A percentile compares a stretch with the other conserved stretches of the same genome.
Evolutionary conservation across 1,140 invertebrate species (phyloP).

Genomic region (Probaryconus sp.): DNA sequence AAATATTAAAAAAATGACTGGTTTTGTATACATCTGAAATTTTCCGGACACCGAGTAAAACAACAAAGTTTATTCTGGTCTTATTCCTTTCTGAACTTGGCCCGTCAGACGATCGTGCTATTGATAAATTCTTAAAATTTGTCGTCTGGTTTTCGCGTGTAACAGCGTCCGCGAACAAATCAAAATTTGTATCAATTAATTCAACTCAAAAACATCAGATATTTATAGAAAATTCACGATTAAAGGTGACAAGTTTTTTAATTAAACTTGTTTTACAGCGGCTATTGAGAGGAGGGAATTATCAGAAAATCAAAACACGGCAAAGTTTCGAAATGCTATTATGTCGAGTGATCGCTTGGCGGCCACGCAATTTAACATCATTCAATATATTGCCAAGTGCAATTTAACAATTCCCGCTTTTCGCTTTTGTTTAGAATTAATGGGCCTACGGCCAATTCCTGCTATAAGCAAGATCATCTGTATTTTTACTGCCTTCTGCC

Average conservation of each 20-base stretch:
- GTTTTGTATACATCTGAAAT: no score
- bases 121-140: constrained; percentile 38
- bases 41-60: constrained; percentile 11
- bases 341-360: constrained; percentile 49
- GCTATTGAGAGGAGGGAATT: no score
- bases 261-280: no score
- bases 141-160: constrained; percentile 12
- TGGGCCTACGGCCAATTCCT: constrained; percentile 52
- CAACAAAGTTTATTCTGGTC: constrained; percentile 17
- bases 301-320: no score
- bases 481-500: constrained; percentile 32
- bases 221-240: no score
- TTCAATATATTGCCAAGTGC: constrained; percentile 53
- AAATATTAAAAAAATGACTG: no score
- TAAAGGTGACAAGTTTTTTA: no score
- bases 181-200: no score
- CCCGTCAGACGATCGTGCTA: constrained; percentile 33
- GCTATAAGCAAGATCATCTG: constrained; percentile 18
- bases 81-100: constrained; percentile 53
- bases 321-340: background rate
- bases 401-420: constrained; percentile 57
- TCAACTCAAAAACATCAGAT: no score
- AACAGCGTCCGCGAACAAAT: no score
- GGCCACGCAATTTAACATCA: constrained; percentile 22
- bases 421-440: constrained; percentile 42